Base-by-base conservation (phyloP, 30 jellyfish, hydroid and myxozoan genomes). In the Pseudorhiza aurosa region DNA sequence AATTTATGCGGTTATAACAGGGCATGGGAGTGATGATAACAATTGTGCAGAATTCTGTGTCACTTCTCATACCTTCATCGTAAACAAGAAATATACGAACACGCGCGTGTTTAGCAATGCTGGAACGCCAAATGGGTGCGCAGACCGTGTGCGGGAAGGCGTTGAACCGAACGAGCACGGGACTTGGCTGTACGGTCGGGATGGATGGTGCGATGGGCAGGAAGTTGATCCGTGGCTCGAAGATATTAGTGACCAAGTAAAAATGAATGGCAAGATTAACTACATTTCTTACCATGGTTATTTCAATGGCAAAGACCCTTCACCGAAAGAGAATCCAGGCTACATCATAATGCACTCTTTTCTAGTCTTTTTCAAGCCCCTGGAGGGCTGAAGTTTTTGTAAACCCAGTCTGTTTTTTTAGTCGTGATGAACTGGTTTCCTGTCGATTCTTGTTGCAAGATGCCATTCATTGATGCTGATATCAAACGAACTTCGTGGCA, bases 161-260 rank as follows among this genome's bases (percentile, higher is more conserved):
- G 96, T 94, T 25, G 96, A 87, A 31, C 99, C 99, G 19, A 93
- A 93, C 77, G 99, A 93, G 77, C 97, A 93, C 56, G 99, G 99
- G 10, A 93, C 99, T 9, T 93, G 99, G 99, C 70, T 93, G 49
- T 93, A 93, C 57, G 99, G 99, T 6, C 97, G 99, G 2, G 89
- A 93, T 59, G 99, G 99, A 12, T 93, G 99, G 99, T 93, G 99
- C 43, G 99, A 93, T 51, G 99, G 99, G 3, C 96, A 93, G 55
- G 95, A 93, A 53, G 99, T 93, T 14, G 89, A 77, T 43, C 99
- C 99, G 1, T 93, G 99, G 99, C 87, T 93, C 19, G 96, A 93
- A 63, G 99, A 93, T 42, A 82, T 93, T 18, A 93, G 97, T 11
- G 85, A 83, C 24, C 99, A 93, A 62, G 96, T 92, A 26, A 51